A percentile compares a stretch with the other conserved stretches of the same genome.
Evolutionary conservation across 2,797 vertebrate genomes (phyloP).

Genomic region (Peromyscus nudipes): DNA sequence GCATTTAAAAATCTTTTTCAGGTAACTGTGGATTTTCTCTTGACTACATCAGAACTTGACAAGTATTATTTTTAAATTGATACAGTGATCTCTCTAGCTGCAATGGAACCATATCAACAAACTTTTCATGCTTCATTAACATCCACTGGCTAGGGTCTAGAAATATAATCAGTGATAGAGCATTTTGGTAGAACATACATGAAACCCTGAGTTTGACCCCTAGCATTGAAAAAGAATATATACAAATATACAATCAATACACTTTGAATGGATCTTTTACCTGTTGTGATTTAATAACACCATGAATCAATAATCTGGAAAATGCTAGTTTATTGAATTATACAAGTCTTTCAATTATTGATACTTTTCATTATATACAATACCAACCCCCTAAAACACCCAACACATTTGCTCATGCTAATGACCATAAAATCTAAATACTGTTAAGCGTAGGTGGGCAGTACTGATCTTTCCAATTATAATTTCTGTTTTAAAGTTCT

Average conservation of each 20-base stretch:
- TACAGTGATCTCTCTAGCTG: neutral
- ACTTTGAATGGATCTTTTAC: constrained; percentile 23
- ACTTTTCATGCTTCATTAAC: constrained; percentile 31
- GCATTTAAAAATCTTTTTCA: constrained; percentile 33
- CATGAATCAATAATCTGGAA: constrained; percentile 18
- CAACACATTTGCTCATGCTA: neutral
- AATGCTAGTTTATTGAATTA: constrained; percentile 34
- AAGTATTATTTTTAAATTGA: constrained; percentile 4
- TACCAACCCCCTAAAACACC: neutral
- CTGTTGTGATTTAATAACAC: constrained; percentile 17
- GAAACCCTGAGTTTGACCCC: neutral
- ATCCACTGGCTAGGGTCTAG: neutral
- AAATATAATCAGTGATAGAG: neutral
- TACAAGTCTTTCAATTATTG: neutral
- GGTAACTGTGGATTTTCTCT: neutral
- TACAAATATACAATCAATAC: neutral
- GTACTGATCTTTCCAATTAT: neutral
- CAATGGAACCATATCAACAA: constrained; percentile 20
- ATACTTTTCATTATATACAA: neutral
- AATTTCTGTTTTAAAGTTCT: constrained; percentile 18
- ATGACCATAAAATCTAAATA: neutral
- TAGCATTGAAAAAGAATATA: neutral
- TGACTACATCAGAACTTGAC: constrained; percentile 21
- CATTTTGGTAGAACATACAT: neutral
- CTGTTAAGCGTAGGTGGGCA: neutral